Evolutionary conservation across 1,140 invertebrate species (phyloP).

Genomic region (Battus philenor): DNA sequence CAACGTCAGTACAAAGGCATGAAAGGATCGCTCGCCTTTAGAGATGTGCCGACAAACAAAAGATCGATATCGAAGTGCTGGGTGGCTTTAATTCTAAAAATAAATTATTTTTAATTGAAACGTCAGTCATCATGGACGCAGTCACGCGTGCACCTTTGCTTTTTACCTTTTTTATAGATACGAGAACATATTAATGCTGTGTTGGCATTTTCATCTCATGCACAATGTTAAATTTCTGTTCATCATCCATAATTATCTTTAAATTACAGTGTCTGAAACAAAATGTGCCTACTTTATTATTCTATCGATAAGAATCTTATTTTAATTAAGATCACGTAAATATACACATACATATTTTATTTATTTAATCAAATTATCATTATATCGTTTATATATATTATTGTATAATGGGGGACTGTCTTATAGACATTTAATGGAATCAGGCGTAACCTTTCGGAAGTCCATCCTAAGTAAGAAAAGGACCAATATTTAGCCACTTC

Average conservation of each 20-base stretch:
- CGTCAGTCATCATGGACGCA: slow-evolving; percentile 34
- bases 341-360: no score
- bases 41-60: slow-evolving; percentile 40
- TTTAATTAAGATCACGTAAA: no score
- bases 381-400: no score
- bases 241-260: background rate
- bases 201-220: slow-evolving; percentile 2
- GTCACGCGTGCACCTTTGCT: slow-evolving; percentile 21
- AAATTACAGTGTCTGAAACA: background rate
- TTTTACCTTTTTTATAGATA: slow-evolving; percentile 22
- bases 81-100: slow-evolving; percentile 44
- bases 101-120: slow-evolving; percentile 51
- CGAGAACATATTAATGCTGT: slow-evolving; percentile 1
- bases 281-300: no score
- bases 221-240: background rate
- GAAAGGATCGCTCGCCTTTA: slow-evolving; percentile 24
- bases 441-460: no score
- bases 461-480: no score
- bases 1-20: slow-evolving; percentile 25
- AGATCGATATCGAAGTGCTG: slow-evolving; percentile 39
- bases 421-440: no score
- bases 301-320: no score
- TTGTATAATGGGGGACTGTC: no score
- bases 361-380: no score
- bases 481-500: no score